Evolutionary conservation across 2,113 vertebrate genomes (phyloP).

Genomic region (Cisticola juncidis): DNA sequence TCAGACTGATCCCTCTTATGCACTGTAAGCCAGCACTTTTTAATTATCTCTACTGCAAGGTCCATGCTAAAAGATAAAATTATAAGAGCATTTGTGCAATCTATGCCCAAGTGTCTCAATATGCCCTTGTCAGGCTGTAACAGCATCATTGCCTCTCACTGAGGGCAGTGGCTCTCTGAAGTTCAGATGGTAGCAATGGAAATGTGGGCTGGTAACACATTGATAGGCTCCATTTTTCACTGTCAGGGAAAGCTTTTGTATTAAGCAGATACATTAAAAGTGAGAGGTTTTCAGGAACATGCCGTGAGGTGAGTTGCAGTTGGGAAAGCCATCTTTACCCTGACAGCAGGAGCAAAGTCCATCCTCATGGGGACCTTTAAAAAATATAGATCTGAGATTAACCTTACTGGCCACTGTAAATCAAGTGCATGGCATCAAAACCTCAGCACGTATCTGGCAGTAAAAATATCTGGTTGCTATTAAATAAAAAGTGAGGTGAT

Average conservation of each 20-base stretch:
- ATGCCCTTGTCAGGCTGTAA: conserved; percentile 22
- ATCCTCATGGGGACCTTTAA: conserved; percentile 6
- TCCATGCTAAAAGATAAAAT: background rate
- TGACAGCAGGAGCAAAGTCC: background rate
- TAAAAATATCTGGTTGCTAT: conserved; percentile 11
- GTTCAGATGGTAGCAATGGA: background rate
- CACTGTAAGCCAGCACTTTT: background rate
- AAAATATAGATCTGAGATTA: conserved; percentile 31
- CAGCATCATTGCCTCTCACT: background rate
- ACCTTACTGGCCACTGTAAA: background rate
- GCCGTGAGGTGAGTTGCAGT: background rate
- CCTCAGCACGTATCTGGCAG: conserved; percentile 1
- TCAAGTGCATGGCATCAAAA: conserved; percentile 18
- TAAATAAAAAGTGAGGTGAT: background rate
- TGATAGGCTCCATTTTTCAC: conserved; percentile 52
- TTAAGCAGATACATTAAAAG: background rate
- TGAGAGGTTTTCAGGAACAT: conserved; percentile 27
- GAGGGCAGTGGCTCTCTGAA: background rate
- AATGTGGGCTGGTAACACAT: background rate
- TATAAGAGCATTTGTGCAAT: background rate
- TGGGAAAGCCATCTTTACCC: background rate
- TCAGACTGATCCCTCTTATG: background rate
- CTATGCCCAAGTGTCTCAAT: background rate
- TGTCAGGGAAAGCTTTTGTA: conserved; percentile 32
- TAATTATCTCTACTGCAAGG: background rate